phyloP scores from a whole-genome alignment of 2,888 invertebrate genomes.

The Drosophila conformis region DNA sequence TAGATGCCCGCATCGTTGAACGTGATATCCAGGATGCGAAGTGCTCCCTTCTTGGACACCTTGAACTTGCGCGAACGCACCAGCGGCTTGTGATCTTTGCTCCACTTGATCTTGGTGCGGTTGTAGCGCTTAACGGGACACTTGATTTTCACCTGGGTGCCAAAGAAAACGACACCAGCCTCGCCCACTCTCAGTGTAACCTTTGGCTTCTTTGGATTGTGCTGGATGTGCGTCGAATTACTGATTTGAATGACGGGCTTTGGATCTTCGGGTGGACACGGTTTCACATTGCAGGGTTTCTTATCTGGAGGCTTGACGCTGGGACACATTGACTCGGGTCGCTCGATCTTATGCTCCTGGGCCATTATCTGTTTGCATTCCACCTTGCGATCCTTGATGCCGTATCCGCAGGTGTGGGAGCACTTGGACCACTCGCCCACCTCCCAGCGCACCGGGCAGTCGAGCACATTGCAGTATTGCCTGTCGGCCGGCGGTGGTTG shows the following conservation, averaged over 20 bases:
- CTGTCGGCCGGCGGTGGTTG: constrained; percentile 95
- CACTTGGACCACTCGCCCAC: constrained; percentile 96
- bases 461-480: constrained; percentile 95
- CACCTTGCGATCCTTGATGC: constrained; percentile 92
- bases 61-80: constrained; percentile 93
- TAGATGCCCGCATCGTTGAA: constrained; percentile 94
- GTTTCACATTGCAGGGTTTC: constrained; percentile 94
- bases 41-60: constrained; percentile 95
- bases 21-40: constrained; percentile 92
- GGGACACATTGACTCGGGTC: constrained; percentile 91
- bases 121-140: constrained; percentile 94
- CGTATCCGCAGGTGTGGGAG: constrained; percentile 96
- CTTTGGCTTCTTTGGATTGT: constrained; percentile 92
- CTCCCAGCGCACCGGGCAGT: constrained; percentile 97
- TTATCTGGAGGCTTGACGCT: constrained; percentile 90
- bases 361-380: constrained; percentile 97
- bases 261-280: constrained; percentile 90
- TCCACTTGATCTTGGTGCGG: constrained; percentile 94
- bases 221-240: constrained; percentile 93
- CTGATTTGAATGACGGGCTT: constrained; percentile 91
- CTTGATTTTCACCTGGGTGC: constrained; percentile 96
- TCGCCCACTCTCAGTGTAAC: constrained; percentile 95
- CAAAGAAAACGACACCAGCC: constrained; percentile 94
- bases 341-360: constrained; percentile 94
- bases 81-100: constrained; percentile 92